phyloP scores from a whole-genome alignment of 2,888 invertebrate species.

The Phalera bucephala region DNA sequence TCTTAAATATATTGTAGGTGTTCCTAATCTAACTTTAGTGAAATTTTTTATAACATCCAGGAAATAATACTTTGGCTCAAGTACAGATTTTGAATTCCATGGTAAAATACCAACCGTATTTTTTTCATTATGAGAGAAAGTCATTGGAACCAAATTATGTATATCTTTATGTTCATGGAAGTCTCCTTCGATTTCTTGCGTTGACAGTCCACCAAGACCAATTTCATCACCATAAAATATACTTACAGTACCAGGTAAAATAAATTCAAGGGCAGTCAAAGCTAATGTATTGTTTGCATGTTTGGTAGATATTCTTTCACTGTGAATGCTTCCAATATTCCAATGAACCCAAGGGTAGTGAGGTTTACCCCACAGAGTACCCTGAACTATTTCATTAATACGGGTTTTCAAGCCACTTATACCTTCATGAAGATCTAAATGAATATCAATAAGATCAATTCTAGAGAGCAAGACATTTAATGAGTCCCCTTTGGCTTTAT shows the following conservation, averaged over 20 bases:
- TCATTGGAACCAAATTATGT: slow-evolving; percentile 88
- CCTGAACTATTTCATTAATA: slow-evolving; percentile 81
- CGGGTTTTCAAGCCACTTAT: slow-evolving; percentile 82
- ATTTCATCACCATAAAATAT: slow-evolving; percentile 97
- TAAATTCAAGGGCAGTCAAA: slow-evolving; percentile 88
- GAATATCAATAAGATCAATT: slow-evolving; percentile 88
- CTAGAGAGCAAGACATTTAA: slow-evolving; percentile 84
- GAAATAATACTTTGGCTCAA: slow-evolving; percentile 76
- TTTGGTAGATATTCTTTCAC: slow-evolving; percentile 82
- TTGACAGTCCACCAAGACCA: slow-evolving; percentile 83
- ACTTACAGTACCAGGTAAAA: slow-evolving; percentile 92
- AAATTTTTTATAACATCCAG: slow-evolving; percentile 83
- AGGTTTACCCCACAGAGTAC: slow-evolving; percentile 84
- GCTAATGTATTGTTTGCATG: slow-evolving; percentile 86
- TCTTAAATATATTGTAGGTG: slow-evolving; percentile 89
- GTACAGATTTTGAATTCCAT: slow-evolving; percentile 85
- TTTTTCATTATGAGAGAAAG: slow-evolving; percentile 77
- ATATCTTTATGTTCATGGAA: slow-evolving; percentile 83
- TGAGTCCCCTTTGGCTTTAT: slow-evolving; percentile 66
- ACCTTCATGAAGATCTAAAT: slow-evolving; percentile 83
- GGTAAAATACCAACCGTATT: slow-evolving; percentile 76
- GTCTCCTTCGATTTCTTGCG: slow-evolving; percentile 79
- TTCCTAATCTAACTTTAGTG: slow-evolving; percentile 82
- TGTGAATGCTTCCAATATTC: slow-evolving; percentile 87
- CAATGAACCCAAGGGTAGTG: slow-evolving; percentile 91